phyloP scores from a whole-genome alignment of 2,888 invertebrate species.

The Tolmerus cingulatus region DNA sequence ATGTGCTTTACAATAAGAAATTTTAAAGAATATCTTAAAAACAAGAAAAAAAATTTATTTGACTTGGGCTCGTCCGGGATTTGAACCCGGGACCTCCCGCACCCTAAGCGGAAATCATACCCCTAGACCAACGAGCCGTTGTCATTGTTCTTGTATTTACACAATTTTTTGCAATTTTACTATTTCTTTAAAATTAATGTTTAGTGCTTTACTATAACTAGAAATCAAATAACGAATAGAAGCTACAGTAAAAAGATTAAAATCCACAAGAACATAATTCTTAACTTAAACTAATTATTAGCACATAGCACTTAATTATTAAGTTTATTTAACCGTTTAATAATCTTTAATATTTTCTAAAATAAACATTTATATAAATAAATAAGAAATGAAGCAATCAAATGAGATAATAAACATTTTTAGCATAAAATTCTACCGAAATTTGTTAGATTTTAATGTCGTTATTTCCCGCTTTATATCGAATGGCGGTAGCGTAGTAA shows the following conservation, averaged over 20 bases:
- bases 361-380: too few relatives aligned
- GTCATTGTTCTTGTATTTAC: background rate
- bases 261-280: background rate
- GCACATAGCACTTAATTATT: too few relatives aligned
- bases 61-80: slow-evolving; percentile 64
- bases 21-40: background rate
- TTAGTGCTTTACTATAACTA: background rate
- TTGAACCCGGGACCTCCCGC: slow-evolving; percentile 66
- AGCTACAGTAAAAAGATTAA: background rate
- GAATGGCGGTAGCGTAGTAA: background rate
- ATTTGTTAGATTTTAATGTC: background rate
- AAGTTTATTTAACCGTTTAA: background rate
- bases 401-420: background rate
- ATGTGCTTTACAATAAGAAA: background rate
- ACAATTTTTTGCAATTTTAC: background rate
- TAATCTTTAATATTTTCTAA: background rate
- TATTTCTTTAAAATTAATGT: background rate
- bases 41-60: background rate
- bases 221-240: background rate
- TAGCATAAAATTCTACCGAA: background rate
- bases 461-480: background rate
- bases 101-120: slow-evolving; percentile 66
- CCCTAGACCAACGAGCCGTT: slow-evolving; percentile 63
- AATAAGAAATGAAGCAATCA: background rate
- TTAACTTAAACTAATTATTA: background rate